Base-by-base conservation (phyloP, 2,797 vertebrate species). In the Erpetoichthys calabaricus region DNA sequence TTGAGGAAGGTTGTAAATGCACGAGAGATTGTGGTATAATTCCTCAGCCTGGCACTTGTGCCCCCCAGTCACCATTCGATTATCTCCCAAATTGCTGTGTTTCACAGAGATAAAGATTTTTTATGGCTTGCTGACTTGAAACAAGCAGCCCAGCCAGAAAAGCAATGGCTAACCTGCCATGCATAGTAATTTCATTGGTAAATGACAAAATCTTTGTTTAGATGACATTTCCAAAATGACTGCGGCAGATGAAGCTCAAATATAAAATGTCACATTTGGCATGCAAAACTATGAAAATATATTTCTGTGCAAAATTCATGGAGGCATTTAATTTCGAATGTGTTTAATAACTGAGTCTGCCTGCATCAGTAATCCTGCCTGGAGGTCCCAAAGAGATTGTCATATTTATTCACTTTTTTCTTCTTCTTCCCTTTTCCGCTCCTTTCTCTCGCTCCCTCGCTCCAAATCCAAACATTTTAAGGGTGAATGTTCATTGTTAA, bases 31-130 rank as follows among this genome's bases (percentile, higher is more conserved):
- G 92, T 93, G 86, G 91, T 91, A 89, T 97, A 96, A 98, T 98
- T 98, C 91, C 92, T 97, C 94, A 95, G 91, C 91, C 93, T 96
- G 92, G 93, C 91, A 83, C 90, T 92, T 94, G 87, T 97, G 94
- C 93, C 93, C 94, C 91, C 91, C 86, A 94, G 94, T 97, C 92
- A 94, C 91, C 91, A 95, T 95, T 94, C 90, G 91, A 98, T 99
- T 98, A 97, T 97, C 94, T 97, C 91, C 91, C 92, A 97, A 98
- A 98, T 97, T 98, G 95, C 93, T 96, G 94, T 98, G 95, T 98
- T 98, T 98, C 91, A 89, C 89, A 90, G 94, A 98, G 95, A 99
- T 96, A 98, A 99, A 99, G 92, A 96, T 94, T 96, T 97, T 97
- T 99, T 96, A 99, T 96, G 92, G 93, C 92, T 96, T 95, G 92